phyloP scores from a whole-genome alignment of 2,113 vertebrate genomes.

The Rhinoptilus africanus region DNA sequence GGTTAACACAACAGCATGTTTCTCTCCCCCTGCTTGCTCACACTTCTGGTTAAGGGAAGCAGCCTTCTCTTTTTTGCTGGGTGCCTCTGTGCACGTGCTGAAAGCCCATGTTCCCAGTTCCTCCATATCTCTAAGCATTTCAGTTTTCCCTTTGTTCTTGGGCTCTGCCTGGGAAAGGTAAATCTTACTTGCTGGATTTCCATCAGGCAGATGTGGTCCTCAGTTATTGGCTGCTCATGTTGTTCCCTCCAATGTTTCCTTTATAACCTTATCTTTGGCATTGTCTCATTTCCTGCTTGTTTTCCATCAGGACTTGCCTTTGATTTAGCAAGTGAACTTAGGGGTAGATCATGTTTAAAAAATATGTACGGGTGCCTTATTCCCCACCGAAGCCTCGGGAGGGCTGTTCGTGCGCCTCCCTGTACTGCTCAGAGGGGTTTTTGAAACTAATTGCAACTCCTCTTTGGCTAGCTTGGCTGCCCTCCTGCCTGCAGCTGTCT shows the following conservation, averaged over 20 bases:
- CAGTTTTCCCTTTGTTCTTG: background rate
- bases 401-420: background rate
- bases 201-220: background rate
- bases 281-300: constrained; percentile 27
- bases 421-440: background rate
- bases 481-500: constrained; percentile 27
- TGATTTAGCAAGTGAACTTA: constrained; percentile 26
- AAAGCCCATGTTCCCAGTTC: background rate
- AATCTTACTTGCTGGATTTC: background rate
- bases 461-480: background rate
- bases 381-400: background rate
- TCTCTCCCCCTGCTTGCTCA: background rate
- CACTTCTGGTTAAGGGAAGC: background rate
- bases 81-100: background rate
- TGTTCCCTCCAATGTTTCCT: background rate
- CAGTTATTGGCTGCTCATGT: background rate
- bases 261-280: constrained; percentile 18
- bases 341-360: background rate
- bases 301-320: constrained; percentile 8
- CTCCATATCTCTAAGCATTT: background rate
- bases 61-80: background rate
- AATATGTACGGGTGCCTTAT: background rate
- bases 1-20: background rate
- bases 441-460: background rate
- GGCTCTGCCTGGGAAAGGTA: background rate